Evolutionary conservation across 2,113 vertebrate species (phyloP), one percentile per base, ranked within the genome.

Genomic region (Amblyopsis rosae): DNA sequence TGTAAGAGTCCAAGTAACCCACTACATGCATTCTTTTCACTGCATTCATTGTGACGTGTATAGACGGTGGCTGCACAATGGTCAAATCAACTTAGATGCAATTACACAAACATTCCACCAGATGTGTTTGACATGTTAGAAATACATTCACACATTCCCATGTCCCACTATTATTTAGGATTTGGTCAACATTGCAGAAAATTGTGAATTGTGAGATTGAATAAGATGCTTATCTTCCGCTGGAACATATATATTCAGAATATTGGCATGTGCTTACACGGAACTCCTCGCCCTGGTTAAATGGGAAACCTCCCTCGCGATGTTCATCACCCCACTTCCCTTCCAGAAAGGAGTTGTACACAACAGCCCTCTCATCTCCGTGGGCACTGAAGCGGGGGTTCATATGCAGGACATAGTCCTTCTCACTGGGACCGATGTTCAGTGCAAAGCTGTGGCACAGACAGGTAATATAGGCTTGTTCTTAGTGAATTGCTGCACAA

Each of bases 341-440:
- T 0, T 45, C 83, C 55, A 87, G 70, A 56, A 67, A 92, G 3
- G 92, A 93, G 86, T 94, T 94, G 67, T 89, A 93, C 16, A 93
- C 89, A 6, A 93, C 61, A 0, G 69, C 16, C 1, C 80, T 83
- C 65, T 86, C 72, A 4, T 92, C 90, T 19, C 91, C 92, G 0
- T 90, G 79, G 65, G 84, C 86, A 0, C 88, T 80, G n/a, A 93
- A 93, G 16, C 92, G 85, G 16, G 90, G 69, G 79, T 93, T 93
- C 13, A 93, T 16, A 12, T 93, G 92, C 49, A 94, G 17, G 0
- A 88, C 82, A 4, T 91, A 60, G 6, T 92, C 84, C n/a, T 87
- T 46, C 10, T 87, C 80, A 8, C 75, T 58, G 0, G 65, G 79
- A 15, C 92, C 89, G 1, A 94, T 69, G 19, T 94, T 93, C 12